phyloP scores from a whole-genome alignment of 2,797 vertebrate species.

The Sylvilagus floridanus region DNA sequence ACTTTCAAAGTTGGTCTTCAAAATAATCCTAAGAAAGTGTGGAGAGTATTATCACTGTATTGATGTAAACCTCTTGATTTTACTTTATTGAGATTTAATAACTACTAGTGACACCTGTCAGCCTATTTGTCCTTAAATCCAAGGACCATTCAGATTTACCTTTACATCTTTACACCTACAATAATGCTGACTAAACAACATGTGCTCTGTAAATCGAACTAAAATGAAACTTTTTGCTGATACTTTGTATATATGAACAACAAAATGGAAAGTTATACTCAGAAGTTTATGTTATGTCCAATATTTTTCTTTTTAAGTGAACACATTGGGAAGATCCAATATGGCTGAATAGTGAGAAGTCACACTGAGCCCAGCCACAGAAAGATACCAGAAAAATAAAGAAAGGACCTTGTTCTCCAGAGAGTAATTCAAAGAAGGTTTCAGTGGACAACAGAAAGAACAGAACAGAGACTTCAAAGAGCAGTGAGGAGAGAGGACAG shows the following conservation, averaged over 20 bases:
- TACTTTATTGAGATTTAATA: constrained; percentile 22
- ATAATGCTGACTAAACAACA: background rate
- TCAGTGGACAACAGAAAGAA: too few species aligned
- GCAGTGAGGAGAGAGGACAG: too few species aligned
- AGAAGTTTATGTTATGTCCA: background rate
- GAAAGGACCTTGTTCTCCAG: too few species aligned
- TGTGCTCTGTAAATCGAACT: background rate
- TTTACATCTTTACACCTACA: background rate
- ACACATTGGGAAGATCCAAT: too few species aligned
- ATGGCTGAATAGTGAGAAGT: too few species aligned
- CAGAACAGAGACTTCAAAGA: too few species aligned
- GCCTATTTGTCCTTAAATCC: background rate
- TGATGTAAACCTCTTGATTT: background rate
- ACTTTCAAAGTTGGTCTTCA: background rate
- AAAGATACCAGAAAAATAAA: too few species aligned
- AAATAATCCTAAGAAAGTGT: background rate
- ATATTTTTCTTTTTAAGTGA: constrained; percentile 23
- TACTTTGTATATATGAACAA: background rate
- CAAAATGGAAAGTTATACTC: background rate
- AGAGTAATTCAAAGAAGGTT: too few species aligned
- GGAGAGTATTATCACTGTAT: background rate
- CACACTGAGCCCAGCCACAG: too few species aligned
- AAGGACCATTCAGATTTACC: background rate
- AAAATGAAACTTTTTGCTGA: background rate
- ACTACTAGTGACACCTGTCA: background rate